A percentile compares a stretch with the other conserved stretches of the same genome.
phyloP scores from a whole-genome alignment of 2,888 invertebrate species.

The Apamea monoglypha region DNA sequence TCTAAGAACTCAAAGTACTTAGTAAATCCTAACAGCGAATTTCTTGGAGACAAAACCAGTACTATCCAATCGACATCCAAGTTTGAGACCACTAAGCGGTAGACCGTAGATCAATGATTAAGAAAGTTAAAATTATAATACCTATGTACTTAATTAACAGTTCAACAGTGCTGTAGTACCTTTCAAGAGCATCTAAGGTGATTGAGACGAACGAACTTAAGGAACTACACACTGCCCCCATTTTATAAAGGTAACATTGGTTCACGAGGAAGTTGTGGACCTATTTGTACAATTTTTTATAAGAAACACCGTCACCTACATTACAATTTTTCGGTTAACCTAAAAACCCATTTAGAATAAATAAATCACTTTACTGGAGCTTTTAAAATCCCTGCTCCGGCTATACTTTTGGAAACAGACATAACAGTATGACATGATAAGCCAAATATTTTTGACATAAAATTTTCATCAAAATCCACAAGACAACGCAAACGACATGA shows the following conservation, averaged over 20 bases:
- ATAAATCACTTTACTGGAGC: background rate
- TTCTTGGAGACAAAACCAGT: background rate
- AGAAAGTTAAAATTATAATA: constrained; percentile 7
- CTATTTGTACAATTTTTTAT: constrained; percentile 24
- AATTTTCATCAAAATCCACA: background rate
- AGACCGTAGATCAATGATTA: background rate
- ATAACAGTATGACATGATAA: constrained; percentile 21
- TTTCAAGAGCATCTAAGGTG: constrained; percentile 82
- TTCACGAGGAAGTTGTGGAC: constrained; percentile 63
- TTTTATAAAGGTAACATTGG: constrained; percentile 72
- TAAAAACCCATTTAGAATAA: constrained; percentile 48
- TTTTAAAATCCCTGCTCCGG: constrained; percentile 2
- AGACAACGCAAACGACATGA: background rate
- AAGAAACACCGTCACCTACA: constrained; percentile 48
- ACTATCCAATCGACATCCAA: background rate
- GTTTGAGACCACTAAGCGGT: background rate
- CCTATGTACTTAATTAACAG: background rate
- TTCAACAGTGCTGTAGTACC: constrained; percentile 69
- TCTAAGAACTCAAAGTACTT: background rate
- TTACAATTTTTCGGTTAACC: constrained; percentile 36
- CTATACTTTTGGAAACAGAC: constrained; percentile 18
- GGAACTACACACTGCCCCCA: constrained; percentile 86
- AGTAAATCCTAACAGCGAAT: background rate
- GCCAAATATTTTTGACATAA: constrained; percentile 21
- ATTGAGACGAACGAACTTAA: constrained; percentile 83